Evolutionary conservation across 2,797 vertebrate species (phyloP).

Genomic region (Lacerta viridis): DNA sequence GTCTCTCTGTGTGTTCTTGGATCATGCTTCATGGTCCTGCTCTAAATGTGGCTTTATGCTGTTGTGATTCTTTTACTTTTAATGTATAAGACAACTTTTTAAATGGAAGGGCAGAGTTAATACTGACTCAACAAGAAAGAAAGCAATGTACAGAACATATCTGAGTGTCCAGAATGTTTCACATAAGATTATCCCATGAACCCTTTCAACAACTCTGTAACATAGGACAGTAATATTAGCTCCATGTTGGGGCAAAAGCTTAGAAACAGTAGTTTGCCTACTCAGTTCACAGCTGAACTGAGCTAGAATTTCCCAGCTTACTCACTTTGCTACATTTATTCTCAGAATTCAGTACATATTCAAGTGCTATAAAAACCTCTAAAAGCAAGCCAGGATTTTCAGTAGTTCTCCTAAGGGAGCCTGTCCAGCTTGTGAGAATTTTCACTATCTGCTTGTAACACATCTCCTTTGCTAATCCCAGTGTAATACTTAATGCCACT

Average conservation of each 20-base stretch:
- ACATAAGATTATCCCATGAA: background rate
- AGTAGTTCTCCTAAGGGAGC: conserved; percentile 62
- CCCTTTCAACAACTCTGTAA: background rate
- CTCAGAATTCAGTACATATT: conserved; percentile 4
- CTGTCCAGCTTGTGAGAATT: conserved; percentile 58
- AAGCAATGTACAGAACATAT: background rate
- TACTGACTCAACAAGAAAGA: background rate
- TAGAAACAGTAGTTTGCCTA: background rate
- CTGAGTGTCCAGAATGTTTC: background rate
- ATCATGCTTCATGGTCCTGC: background rate
- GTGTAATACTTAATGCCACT: conserved; percentile 66
- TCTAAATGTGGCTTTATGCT: background rate
- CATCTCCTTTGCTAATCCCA: conserved; percentile 64
- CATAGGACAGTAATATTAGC: background rate
- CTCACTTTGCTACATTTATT: background rate
- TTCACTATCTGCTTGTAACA: conserved; percentile 54
- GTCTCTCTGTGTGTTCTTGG: background rate
- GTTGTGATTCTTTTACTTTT: background rate
- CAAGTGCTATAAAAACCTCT: conserved; percentile 54
- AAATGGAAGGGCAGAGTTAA: background rate
- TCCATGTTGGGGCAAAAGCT: background rate
- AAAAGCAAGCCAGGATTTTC: conserved; percentile 64
- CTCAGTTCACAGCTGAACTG: background rate
- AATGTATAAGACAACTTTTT: background rate
- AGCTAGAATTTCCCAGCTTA: background rate